A percentile compares a stretch with the other conserved stretches of the same genome.
These are phyloP conservation scores for Spilogale gracilis DNA, from an alignment of 2,113 vertebrate genomes.

Conservation along the genomic window DNA sequence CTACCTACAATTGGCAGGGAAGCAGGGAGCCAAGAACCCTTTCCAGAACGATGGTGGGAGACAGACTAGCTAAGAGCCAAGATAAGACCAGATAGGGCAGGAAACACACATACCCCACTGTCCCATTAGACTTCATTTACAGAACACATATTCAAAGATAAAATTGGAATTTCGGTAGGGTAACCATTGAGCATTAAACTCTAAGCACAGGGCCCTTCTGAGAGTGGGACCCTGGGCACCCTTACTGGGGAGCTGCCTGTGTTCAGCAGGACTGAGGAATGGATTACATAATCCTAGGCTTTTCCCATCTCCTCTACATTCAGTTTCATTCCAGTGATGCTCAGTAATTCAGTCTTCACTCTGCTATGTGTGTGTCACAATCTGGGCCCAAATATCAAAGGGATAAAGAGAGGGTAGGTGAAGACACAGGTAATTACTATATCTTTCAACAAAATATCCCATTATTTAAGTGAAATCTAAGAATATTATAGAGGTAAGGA, in stretches of 20 bases:
- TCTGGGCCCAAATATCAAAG: not conserved
- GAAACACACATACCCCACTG: not conserved
- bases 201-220: not conserved
- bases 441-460: not conserved
- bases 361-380: not conserved
- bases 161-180: not conserved
- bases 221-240: not conserved
- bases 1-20: not conserved
- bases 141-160: not conserved
- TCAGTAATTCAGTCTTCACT: not conserved
- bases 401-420: not conserved
- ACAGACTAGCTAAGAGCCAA: not conserved
- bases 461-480: not conserved
- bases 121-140: not conserved
- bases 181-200: not conserved
- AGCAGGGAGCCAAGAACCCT: not conserved
- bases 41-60: not conserved
- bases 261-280: not conserved
- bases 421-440: not conserved
- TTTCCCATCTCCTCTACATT: not conserved
- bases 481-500: not conserved
- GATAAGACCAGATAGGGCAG: too few relatives aligned
- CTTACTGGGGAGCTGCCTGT: not conserved
- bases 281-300: not conserved
- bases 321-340: not conserved